Percentiles rank a stretch among this genome's conserved stretches.
phyloP scores from a whole-genome alignment of 2,113 vertebrate genomes.

The Scytalopus superciliaris region DNA sequence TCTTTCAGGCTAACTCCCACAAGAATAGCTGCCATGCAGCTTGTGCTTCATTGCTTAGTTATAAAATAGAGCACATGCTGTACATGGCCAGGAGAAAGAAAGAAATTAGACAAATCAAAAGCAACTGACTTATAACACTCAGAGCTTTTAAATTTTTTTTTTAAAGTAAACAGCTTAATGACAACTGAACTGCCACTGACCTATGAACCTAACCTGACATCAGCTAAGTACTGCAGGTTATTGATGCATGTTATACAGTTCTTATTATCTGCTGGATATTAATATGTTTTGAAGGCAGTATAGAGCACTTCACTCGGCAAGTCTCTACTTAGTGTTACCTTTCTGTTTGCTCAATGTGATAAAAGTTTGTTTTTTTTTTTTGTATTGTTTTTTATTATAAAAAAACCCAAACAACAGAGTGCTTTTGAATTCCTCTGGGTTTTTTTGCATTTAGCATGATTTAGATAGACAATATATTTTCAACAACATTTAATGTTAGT shows the following conservation, averaged over 20 bases:
- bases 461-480: neutral
- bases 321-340: neutral
- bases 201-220: neutral
- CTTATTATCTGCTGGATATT: neutral
- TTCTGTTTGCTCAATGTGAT: neutral
- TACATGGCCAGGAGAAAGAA: neutral
- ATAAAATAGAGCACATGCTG: neutral
- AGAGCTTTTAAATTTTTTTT: neutral
- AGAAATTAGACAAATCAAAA: neutral
- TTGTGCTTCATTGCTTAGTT: neutral
- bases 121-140: neutral
- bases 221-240: neutral
- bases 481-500: neutral
- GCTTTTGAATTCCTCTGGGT: neutral
- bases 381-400: neutral
- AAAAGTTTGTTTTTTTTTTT: neutral
- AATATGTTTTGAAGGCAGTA: neutral
- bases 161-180: neutral
- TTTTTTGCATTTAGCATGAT: neutral
- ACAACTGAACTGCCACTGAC: neutral
- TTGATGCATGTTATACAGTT: neutral
- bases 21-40: neutral
- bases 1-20: neutral
- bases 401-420: neutral
- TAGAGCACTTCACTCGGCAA: neutral